A percentile compares a stretch with the other conserved stretches of the same genome.
Conservation (phyloP, 2,888 invertebrate species). For the Mellilla xanthometata region DNA sequence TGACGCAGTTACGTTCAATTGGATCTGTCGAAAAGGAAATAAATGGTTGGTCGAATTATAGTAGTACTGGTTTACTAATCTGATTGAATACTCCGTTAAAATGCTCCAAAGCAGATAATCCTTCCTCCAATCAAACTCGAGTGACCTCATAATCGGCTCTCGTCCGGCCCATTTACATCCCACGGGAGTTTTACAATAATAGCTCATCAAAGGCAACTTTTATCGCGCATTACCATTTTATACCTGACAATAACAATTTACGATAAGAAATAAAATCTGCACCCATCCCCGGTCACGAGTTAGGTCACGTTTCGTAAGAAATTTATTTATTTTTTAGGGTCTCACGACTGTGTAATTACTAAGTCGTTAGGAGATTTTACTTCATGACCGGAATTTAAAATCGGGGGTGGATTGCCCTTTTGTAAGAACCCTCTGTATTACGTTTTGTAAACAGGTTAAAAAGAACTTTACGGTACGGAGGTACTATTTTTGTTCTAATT, state of each 20-base stretch:
- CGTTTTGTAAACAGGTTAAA: conserved; percentile 11
- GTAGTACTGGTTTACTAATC: too few relatives aligned
- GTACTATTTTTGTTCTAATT: too few relatives aligned
- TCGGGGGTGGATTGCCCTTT: conserved; percentile 18
- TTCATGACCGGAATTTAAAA: conserved; percentile 41
- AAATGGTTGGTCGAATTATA: too few relatives aligned
- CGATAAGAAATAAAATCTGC: conserved; percentile 31
- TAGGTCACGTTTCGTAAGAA: conserved; percentile 44
- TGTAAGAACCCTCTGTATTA: conserved; percentile 16
- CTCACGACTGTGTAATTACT: conserved; percentile 44
- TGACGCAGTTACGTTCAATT: too few relatives aligned
- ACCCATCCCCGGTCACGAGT: conserved; percentile 30
- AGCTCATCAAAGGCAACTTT: conserved; percentile 20
- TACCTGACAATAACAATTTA: conserved; percentile 34
- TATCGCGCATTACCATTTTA: conserved; percentile 25
- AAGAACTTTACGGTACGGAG: not conserved
- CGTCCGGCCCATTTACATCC: conserved; percentile 1
- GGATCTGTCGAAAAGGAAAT: too few relatives aligned
- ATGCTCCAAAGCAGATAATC: too few relatives aligned
- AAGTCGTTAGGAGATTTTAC: conserved; percentile 46
- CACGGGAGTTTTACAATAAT: not conserved
- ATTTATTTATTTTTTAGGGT: conserved; percentile 48
- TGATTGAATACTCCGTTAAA: too few relatives aligned
- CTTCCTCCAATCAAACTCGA: too few relatives aligned
- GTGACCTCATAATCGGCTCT: too few relatives aligned